Base-by-base conservation (phyloP, 2,113 vertebrate species). In the Proteles cristata region DNA sequence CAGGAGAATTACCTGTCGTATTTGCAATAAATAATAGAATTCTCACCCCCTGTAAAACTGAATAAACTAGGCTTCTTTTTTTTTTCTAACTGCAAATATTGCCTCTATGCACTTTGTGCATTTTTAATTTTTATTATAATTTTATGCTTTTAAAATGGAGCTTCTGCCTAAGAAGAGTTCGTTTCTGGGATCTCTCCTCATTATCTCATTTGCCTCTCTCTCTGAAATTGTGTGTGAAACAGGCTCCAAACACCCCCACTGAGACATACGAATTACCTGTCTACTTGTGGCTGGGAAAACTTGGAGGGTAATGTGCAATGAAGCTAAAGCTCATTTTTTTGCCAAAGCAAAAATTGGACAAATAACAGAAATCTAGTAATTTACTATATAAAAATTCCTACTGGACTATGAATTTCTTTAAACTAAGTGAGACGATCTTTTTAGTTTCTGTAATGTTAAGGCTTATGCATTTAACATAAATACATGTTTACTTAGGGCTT, bases 171-270 rank as follows among this genome's bases (percentile, higher is more conserved):
- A 55, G 93, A 97, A 93, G 84, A 83, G 65, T 97, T 95, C 96
- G 77, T 79, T 98, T 86, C 53, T 95, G 96, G 97, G 96, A 94
- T 23, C 12, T 65, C 12, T 92, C 69, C 65, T 83, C 85, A 65
- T 85, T 93, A 96, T 97, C 84, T 98, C 93, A 98, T 97, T 98
- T 98, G 79, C 98, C 79, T 97, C 71, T 94, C 31, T 97, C 96
- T 97, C 96, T 97, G 94, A 96, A 98, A 98, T 80, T 7, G 33
- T 1, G 17, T 11, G 33, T 96, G 93, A 96, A 95, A 97, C 85
- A 89, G 77, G 88, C 93, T 87, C 73, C 55, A 68, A 90, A 97
- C 92, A 98, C 94, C 87, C 97, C 79, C 90, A 97, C 94, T 88
- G 96, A 98, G 96, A 97, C 73, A 97, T 95, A 96, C 89, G 3